A percentile compares a stretch with the other conserved stretches of the same genome.
Evolutionary conservation across 1,140 invertebrate species (phyloP).

Genomic region (Drosophila persimilis): DNA sequence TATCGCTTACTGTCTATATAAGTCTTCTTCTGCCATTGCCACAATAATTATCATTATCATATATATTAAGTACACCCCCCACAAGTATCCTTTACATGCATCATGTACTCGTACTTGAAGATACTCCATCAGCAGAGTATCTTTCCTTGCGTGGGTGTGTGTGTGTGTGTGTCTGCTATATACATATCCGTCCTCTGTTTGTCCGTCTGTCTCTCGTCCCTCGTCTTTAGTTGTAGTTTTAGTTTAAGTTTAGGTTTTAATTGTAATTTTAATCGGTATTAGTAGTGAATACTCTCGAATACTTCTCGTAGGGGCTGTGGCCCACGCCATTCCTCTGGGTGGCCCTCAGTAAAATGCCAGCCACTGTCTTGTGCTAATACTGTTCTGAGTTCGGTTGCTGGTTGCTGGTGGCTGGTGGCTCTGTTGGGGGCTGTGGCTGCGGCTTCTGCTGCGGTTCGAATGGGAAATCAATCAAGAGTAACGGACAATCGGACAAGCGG

Average conservation of each 20-base stretch:
- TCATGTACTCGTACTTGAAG: slow-evolving; percentile 4
- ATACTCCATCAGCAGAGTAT: slow-evolving; percentile 24
- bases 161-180: slow-evolving; percentile 39
- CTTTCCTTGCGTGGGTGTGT: no score
- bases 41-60: slow-evolving; percentile 1
- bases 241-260: slow-evolving; percentile 17
- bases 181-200: slow-evolving; percentile 29
- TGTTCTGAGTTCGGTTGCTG: background rate
- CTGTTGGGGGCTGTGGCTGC: background rate
- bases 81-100: no score
- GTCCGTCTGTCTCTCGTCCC: no score
- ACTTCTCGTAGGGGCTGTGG: slow-evolving; percentile 32
- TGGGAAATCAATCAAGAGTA: no score
- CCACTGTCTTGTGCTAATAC: slow-evolving; percentile 1
- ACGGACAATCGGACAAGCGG: no score
- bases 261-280: slow-evolving; percentile 12
- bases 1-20: slow-evolving; percentile 59
- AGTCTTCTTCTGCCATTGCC: slow-evolving; percentile 49
- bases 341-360: no score
- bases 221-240: slow-evolving; percentile 19
- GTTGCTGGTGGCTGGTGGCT: background rate
- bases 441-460: no score
- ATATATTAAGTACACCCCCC: background rate
- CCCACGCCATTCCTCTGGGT: no score
- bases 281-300: slow-evolving; percentile 49